These are phyloP conservation scores for Alces alces DNA, from an alignment of 2,113 vertebrate genomes.

Conservation along the genomic window DNA sequence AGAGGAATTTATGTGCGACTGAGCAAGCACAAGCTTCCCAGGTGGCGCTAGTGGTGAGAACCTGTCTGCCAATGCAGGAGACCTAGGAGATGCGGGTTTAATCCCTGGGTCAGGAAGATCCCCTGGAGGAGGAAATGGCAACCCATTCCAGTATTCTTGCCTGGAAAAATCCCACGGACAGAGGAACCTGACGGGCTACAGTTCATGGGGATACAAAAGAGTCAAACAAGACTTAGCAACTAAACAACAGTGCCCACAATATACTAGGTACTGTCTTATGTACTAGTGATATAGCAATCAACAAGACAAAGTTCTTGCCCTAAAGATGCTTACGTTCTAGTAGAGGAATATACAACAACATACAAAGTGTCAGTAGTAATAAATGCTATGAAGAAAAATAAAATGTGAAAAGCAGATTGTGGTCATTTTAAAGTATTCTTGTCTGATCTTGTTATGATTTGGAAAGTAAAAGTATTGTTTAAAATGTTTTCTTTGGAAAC, in stretches of 20 bases:
- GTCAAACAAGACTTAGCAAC: neutral
- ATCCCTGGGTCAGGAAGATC: neutral
- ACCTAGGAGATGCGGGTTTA: neutral
- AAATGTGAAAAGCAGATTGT: neutral
- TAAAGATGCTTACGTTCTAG: neutral
- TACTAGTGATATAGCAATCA: neutral
- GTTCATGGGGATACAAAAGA: neutral
- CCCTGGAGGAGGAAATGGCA: neutral
- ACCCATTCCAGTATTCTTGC: neutral
- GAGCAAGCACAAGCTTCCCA: neutral
- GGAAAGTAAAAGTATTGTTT: neutral
- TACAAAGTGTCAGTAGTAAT: neutral
- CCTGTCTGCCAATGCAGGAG: neutral
- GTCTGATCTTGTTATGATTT: neutral
- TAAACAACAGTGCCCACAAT: neutral
- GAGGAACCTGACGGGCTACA: neutral
- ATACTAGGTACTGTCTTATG: neutral
- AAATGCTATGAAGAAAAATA: neutral
- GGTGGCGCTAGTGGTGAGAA: neutral
- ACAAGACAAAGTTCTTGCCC: neutral
- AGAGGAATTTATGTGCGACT: neutral
- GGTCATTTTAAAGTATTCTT: slow-evolving; percentile 33
- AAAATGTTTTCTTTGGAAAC: slow-evolving; percentile 25
- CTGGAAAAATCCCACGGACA: neutral
- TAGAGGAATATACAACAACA: neutral